These are phyloP conservation scores for Thymallus thymallus DNA, from an alignment of 2,113 vertebrate genomes.

Conservation along the genomic window DNA sequence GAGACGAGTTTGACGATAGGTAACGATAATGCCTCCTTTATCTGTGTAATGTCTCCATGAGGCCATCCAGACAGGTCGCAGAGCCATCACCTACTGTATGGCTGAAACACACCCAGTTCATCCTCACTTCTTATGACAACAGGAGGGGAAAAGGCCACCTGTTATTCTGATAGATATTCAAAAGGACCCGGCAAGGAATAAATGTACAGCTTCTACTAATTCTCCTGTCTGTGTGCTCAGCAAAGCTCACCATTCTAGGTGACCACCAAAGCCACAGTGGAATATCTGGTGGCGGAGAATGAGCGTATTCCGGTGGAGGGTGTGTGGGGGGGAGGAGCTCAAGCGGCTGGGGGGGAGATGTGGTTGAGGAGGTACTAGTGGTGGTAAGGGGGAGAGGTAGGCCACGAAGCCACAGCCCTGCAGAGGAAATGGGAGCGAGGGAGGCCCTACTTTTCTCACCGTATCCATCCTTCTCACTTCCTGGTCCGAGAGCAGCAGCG, in stretches of 20 bases:
- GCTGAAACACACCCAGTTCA: too few relatives aligned
- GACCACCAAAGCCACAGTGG: conserved; percentile 33
- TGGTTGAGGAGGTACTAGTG: conserved; percentile 20
- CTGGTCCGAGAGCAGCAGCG: background rate
- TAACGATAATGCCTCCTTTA: too few relatives aligned
- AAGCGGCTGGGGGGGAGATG: conserved; percentile 2
- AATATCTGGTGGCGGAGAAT: conserved; percentile 41
- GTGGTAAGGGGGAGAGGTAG: conserved; percentile 17
- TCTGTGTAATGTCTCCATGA: background rate
- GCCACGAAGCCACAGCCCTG: conserved; percentile 22
- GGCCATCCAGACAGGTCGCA: conserved; percentile 11
- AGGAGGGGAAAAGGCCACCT: background rate
- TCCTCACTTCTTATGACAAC: conserved; percentile 22
- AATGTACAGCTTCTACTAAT: conserved; percentile 36
- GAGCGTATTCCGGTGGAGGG: conserved; percentile 34
- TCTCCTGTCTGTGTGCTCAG: conserved; percentile 32
- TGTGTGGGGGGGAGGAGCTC: background rate
- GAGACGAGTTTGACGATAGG: too few relatives aligned
- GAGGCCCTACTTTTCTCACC: background rate
- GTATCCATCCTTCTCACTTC: conserved; percentile 9
- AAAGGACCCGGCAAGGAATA: conserved; percentile 23
- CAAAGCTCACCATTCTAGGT: conserved; percentile 31
- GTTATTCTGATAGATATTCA: conserved; percentile 13
- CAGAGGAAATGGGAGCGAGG: conserved; percentile 14
- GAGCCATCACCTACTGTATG: conserved; percentile 4